phyloP scores from a whole-genome alignment of 2,888 invertebrate genomes.

The Bugula neritina region DNA sequence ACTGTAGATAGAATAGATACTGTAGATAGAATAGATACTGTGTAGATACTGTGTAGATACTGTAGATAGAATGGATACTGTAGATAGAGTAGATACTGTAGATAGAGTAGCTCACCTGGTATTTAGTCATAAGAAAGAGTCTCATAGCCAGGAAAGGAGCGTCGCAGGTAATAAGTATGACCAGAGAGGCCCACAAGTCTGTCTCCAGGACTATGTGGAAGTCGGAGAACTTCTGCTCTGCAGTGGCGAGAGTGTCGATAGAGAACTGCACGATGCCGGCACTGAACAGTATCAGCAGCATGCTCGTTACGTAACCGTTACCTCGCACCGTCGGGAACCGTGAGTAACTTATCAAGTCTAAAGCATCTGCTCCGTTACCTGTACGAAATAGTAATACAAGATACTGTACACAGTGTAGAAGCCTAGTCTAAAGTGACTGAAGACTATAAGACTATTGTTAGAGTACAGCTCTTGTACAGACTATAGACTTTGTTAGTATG shows the following conservation, averaged over 20 bases:
- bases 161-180: background rate
- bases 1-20: no score
- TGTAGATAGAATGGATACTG: no score
- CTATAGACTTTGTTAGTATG: no score
- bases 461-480: no score
- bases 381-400: no score
- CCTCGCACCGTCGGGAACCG: slow-evolving; percentile 9
- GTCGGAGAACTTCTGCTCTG: background rate
- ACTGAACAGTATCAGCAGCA: slow-evolving; percentile 16
- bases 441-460: no score
- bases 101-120: slow-evolving; percentile 20
- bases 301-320: slow-evolving; percentile 7
- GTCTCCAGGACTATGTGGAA: slow-evolving; percentile 18
- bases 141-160: slow-evolving; percentile 26
- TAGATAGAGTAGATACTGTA: no score
- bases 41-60: no score
- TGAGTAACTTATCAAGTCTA: slow-evolving; percentile 14
- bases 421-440: no score
- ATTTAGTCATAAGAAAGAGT: slow-evolving; percentile 26
- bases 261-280: slow-evolving; percentile 15
- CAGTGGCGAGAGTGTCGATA: slow-evolving; percentile 21
- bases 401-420: no score
- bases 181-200: slow-evolving; percentile 19
- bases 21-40: no score
- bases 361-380: slow-evolving; percentile 27